These are phyloP conservation scores for Trachythela sp. DNA, from an alignment of 64 coral and sea anemone genomes.

Conservation along the genomic window DNA sequence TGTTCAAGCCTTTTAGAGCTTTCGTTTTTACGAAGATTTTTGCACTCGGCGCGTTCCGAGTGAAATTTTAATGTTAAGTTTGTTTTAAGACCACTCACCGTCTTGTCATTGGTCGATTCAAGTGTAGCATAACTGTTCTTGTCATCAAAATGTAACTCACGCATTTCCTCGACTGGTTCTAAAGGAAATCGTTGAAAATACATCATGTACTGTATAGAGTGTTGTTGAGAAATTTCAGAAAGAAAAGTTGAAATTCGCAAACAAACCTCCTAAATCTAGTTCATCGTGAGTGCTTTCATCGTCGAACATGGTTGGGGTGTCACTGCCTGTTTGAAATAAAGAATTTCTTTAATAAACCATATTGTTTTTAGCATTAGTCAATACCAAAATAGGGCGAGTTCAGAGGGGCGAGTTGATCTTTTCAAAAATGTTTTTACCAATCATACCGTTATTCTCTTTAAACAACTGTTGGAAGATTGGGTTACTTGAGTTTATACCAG, in stretches of 20 bases:
- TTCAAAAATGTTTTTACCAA: neutral
- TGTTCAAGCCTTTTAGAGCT: neutral
- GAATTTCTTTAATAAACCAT: too few relatives aligned
- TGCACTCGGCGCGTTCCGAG: neutral
- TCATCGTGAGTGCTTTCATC: neutral
- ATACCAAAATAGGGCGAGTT: too few relatives aligned
- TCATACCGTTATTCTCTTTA: neutral
- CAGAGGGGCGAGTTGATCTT: neutral
- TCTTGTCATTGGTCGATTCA: neutral
- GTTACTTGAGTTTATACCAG: neutral
- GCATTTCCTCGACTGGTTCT: neutral
- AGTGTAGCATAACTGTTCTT: neutral
- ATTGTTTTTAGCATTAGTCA: too few relatives aligned
- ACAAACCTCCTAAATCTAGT: neutral
- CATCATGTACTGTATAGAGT: neutral
- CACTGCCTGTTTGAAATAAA: neutral
- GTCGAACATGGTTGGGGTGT: neutral
- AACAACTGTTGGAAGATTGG: neutral
- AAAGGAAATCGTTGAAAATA: neutral
- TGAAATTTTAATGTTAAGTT: neutral
- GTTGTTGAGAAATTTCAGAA: neutral
- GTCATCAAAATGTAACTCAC: neutral
- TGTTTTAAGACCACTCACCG: neutral
- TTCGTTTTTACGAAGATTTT: neutral
- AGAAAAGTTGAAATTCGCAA: neutral